Conservation (phyloP, 2,797 vertebrate genomes). For the Sparus aurata region DNA sequence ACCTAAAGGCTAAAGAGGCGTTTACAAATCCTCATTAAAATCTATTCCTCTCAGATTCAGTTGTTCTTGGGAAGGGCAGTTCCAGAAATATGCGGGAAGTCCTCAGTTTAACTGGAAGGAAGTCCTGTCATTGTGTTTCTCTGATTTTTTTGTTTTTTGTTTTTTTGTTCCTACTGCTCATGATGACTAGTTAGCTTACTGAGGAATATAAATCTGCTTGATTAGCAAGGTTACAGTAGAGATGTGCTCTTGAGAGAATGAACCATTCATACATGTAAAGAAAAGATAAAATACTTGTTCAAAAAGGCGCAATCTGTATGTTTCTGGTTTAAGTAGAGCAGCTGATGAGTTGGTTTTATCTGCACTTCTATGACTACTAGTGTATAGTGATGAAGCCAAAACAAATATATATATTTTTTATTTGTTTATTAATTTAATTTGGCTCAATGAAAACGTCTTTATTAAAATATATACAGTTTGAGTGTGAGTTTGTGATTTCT, state of each 20-base stretch:
- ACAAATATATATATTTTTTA: background rate
- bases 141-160: background rate
- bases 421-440: background rate
- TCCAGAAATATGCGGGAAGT: background rate
- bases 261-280: background rate
- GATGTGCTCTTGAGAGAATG: background rate
- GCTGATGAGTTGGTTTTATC: background rate
- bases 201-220: background rate
- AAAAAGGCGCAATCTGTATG: background rate
- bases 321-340: background rate
- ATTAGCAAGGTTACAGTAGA: background rate
- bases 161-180: background rate
- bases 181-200: background rate
- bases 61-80: background rate
- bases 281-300: background rate
- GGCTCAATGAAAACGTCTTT: background rate
- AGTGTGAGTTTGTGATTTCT: background rate
- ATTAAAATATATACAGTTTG: background rate
- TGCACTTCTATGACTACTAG: background rate
- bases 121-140: slow-evolving; percentile 14
- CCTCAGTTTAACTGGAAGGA: slow-evolving; percentile 6
- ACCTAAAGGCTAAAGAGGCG: background rate
- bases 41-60: background rate
- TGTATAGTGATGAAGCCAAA: background rate
- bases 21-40: background rate